phyloP scores from a whole-genome alignment of 2,113 vertebrate species.

The Ranitomeya variabilis region DNA sequence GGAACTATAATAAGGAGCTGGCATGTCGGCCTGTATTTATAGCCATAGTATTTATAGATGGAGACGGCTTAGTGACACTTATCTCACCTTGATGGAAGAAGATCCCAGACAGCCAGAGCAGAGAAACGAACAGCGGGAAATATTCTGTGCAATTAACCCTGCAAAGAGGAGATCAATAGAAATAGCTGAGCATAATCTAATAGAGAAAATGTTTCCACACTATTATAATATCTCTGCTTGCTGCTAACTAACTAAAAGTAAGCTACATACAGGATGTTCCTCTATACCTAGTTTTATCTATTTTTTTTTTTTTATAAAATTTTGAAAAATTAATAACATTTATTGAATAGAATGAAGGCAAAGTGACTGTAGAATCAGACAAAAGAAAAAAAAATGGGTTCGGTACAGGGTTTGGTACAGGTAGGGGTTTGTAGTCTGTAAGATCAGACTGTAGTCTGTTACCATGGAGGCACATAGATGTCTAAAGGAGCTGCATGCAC shows the following conservation, averaged over 20 bases:
- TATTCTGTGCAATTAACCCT: conserved; percentile 91
- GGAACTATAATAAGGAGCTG: background rate
- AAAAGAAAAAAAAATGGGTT: no score
- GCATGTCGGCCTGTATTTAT: background rate
- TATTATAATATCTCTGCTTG: background rate
- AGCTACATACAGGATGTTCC: background rate
- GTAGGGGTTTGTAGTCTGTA: no score
- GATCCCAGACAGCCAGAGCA: conserved; percentile 86
- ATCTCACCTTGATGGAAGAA: conserved; percentile 86
- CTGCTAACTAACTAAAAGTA: background rate
- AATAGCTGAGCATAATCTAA: background rate
- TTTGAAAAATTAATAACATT: background rate
- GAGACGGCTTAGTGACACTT: background rate
- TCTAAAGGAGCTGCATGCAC: no score
- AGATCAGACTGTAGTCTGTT: background rate
- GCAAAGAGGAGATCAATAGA: conserved; percentile 35
- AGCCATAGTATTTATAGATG: background rate
- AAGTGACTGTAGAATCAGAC: background rate
- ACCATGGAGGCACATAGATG: background rate
- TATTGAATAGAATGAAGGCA: background rate
- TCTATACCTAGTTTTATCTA: background rate
- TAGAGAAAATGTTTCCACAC: background rate
- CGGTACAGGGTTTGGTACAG: background rate
- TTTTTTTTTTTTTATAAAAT: background rate
- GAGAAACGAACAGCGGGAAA: conserved; percentile 83